phyloP scores from a whole-genome alignment of 2,888 invertebrate genomes.

The Himalopsyche anomala region DNA sequence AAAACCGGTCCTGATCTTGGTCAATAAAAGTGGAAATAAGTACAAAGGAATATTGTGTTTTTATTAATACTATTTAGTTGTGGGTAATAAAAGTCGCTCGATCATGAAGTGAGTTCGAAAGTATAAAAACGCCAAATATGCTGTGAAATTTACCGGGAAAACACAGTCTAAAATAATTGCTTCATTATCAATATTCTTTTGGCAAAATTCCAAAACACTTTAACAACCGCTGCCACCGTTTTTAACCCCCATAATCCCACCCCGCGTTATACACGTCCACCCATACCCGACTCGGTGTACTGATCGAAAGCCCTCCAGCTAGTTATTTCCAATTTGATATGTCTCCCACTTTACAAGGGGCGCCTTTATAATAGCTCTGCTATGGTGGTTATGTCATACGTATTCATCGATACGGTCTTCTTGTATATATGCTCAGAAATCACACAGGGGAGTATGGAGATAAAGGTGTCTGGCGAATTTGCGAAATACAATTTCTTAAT shows the following conservation, averaged over 20 bases:
- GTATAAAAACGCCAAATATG: background rate
- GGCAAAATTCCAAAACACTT: conserved; percentile 31
- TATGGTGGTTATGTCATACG: conserved; percentile 16
- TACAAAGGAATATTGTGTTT: no score
- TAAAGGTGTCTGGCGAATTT: background rate
- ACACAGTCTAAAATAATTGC: conserved; percentile 8
- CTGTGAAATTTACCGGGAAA: conserved; percentile 13
- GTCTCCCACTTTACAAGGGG: conserved; percentile 34
- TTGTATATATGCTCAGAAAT: background rate
- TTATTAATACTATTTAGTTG: no score
- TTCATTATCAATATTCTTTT: conserved; percentile 26
- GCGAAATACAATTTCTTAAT: no score
- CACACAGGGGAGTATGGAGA: background rate
- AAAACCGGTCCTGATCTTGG: no score
- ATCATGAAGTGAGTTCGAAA: background rate
- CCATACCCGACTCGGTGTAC: background rate
- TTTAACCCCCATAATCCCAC: background rate
- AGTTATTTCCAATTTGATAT: conserved; percentile 34
- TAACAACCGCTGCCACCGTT: conserved; percentile 20
- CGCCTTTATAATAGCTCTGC: conserved; percentile 26
- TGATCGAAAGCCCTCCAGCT: conserved; percentile 31
- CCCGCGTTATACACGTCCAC: background rate
- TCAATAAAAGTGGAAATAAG: no score
- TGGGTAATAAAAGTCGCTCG: background rate
- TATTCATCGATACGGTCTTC: conserved; percentile 10